Base-by-base conservation (phyloP, 2,888 invertebrate species). In the Leptinotarsa juncta region DNA sequence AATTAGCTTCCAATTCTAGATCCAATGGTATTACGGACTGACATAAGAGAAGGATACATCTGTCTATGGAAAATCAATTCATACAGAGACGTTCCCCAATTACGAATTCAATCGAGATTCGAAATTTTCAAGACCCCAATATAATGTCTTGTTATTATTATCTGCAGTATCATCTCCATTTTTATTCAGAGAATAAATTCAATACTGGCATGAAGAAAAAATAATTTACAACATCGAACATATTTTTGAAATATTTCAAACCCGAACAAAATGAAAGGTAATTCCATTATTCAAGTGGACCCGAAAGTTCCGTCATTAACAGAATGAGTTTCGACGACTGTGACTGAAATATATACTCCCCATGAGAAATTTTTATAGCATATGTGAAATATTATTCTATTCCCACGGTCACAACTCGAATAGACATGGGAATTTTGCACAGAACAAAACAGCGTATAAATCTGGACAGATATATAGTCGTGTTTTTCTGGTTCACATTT, bases 391-490 rank as follows among this genome's bases (percentile, higher is more conserved):
- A 62, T 62, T 69, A 69, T 69, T 57, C 57, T 69, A 69, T 75
- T 77, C 69, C 32, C 71, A 68, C 50, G 72, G 73, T 72, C 73
- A 71, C 67, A 74, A 74, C 75, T 65, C 72, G 75, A 72, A 70
- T 69, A 71, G 74, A 76, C 60, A 62, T 48, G 74, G 72, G 72
- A 70, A 71, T 71, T 70, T 70, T 53, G 32, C 65, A 73, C 71
- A 72, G 73, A 74, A 75, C 67, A 72, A 65, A 71, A 49, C 51
- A 68, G 53, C 71, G 26, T 68, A 80, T 82, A 82, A 83, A 82
- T 82, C 81, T 80, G 76, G 73, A 78, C 69, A 80, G 81, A 82
- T 81, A 76, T 80, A 82, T 81, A 77, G 77, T 76, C 23, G 66
- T 68, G 48, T 53, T 67, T 42, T 51, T 67, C 67, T 67, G 67